These are phyloP conservation scores for Oncorhynchus gorbuscha DNA, from an alignment of 2,113 vertebrate genomes.

Conservation along the genomic window DNA sequence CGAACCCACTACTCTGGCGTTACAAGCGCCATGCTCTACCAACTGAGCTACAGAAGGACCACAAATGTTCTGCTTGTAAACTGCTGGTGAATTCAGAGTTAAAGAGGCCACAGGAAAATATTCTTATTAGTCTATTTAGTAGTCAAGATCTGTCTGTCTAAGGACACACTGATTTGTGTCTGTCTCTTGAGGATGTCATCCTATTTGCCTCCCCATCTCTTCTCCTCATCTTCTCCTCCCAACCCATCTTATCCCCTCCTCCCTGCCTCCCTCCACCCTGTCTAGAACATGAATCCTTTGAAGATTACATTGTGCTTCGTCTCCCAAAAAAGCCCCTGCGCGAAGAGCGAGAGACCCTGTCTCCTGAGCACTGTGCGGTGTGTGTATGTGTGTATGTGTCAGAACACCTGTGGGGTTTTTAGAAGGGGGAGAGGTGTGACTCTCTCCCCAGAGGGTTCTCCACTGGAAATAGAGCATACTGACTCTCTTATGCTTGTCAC, in stretches of 20 bases:
- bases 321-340: slow-evolving; percentile 7
- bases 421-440: too few relatives aligned
- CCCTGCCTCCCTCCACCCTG: not conserved
- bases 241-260: slow-evolving; percentile 9
- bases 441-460: too few relatives aligned
- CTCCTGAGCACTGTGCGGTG: slow-evolving; percentile 12
- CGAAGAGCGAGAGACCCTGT: not conserved
- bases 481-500: too few relatives aligned
- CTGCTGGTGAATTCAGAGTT: too few relatives aligned
- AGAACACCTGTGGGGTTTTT: not conserved
- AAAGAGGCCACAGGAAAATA: too few relatives aligned
- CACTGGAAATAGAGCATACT: too few relatives aligned
- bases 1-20: too few relatives aligned
- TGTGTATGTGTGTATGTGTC: not conserved
- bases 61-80: too few relatives aligned
- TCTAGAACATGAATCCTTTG: slow-evolving; percentile 17
- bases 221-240: slow-evolving; percentile 20
- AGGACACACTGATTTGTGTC: not conserved
- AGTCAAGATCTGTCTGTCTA: not conserved
- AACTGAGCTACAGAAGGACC: too few relatives aligned
- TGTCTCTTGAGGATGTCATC: not conserved
- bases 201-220: slow-evolving; percentile 6
- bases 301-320: slow-evolving; percentile 27
- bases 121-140: too few relatives aligned
- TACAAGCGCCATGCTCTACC: too few relatives aligned